Conservation (phyloP, 2,797 vertebrate genomes). For the Hippopotamyrus pictus region DNA sequence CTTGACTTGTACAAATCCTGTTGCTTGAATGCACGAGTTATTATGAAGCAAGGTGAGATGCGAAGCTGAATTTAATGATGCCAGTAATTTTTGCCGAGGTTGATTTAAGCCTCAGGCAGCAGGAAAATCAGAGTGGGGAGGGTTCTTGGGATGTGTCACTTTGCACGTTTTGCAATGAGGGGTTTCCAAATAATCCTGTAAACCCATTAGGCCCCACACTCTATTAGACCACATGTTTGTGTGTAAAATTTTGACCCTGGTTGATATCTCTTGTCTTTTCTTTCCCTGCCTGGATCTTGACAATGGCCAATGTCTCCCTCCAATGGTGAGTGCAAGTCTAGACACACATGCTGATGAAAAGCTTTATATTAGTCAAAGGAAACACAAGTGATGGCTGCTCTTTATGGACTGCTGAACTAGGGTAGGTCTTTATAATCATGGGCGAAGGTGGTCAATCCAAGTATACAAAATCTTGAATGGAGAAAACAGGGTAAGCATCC, state of each 20-base stretch:
- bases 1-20: constrained; percentile 14
- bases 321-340: neutral
- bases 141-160: neutral
- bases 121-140: neutral
- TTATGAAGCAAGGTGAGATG: neutral
- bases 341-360: neutral
- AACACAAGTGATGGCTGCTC: neutral
- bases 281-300: neutral
- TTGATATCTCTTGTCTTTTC: neutral
- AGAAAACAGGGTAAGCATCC: neutral
- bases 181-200: neutral
- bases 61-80: neutral
- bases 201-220: neutral
- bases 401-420: neutral
- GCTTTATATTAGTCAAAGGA: neutral
- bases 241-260: neutral
- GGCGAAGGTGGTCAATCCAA: neutral
- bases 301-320: neutral
- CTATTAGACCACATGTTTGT: neutral
- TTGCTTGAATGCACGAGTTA: neutral
- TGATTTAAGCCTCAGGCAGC: neutral
- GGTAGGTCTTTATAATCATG: neutral
- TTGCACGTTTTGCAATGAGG: neutral
- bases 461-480: neutral
- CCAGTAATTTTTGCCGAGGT: neutral